phyloP scores from a whole-genome alignment of 2,113 vertebrate genomes.

The Calyptomena viridis region DNA sequence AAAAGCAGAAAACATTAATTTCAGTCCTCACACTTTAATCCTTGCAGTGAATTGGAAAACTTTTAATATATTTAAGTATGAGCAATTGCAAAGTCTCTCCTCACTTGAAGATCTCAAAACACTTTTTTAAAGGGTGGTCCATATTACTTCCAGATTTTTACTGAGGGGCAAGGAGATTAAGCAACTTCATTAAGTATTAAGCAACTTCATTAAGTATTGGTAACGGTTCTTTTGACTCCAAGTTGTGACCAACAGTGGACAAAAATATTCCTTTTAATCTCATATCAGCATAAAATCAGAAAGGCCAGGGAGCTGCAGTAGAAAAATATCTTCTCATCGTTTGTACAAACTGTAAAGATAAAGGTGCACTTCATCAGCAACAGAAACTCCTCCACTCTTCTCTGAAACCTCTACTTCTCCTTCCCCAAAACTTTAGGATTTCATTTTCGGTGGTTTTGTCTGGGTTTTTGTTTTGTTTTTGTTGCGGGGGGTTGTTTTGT shows the following conservation, averaged over 20 bases:
- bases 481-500: background rate
- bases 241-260: background rate
- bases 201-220: background rate
- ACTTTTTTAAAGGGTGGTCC: background rate
- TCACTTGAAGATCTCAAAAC: background rate
- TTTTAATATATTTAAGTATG: background rate
- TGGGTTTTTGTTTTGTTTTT: background rate
- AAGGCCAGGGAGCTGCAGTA: background rate
- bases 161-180: background rate
- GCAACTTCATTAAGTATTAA: background rate
- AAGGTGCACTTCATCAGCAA: background rate
- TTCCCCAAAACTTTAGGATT: background rate
- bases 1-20: slow-evolving; percentile 29
- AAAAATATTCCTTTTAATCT: background rate
- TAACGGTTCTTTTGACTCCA: background rate
- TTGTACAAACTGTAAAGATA: background rate
- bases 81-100: background rate
- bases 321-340: background rate
- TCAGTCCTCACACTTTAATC: background rate
- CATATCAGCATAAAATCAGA: background rate
- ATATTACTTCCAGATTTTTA: background rate
- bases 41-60: background rate
- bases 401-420: background rate
- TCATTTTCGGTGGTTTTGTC: no score
- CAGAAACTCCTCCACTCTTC: background rate